Conservation (phyloP, 2,113 vertebrate genomes). For the Thunnus maccoyii region DNA sequence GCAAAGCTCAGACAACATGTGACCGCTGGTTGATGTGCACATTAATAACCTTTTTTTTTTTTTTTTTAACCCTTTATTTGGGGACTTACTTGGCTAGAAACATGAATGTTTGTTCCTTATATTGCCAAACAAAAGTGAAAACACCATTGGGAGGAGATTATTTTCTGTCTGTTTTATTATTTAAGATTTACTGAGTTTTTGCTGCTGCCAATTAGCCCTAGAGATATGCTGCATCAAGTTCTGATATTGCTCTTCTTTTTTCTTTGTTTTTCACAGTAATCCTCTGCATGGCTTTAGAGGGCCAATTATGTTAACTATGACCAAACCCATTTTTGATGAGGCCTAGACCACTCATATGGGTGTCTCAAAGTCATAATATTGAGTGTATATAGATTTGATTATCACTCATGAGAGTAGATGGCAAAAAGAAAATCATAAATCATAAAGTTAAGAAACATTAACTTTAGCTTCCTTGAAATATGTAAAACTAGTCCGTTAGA, state of each 20-base stretch:
- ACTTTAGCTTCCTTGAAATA: background rate
- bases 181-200: conserved; percentile 5
- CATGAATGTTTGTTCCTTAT: conserved; percentile 2
- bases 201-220: conserved; percentile 3
- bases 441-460: background rate
- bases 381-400: background rate
- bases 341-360: background rate
- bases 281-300: background rate
- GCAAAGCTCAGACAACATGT: background rate
- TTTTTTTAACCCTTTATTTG: conserved; percentile 27
- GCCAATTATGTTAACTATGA: background rate
- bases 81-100: background rate
- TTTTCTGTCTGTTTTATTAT: conserved; percentile 37
- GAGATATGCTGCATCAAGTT: conserved; percentile 7
- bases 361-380: background rate
- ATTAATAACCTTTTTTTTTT: too few species aligned
- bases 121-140: conserved; percentile 12
- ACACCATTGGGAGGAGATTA: conserved; percentile 11
- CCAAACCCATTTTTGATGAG: background rate
- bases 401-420: background rate
- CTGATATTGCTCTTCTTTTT: background rate
- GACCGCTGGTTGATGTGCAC: background rate
- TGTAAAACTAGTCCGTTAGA: background rate
- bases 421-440: too few species aligned
- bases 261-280: background rate